These are phyloP conservation scores for Conger conger DNA, from an alignment of 2,113 vertebrate genomes.

Conservation along the genomic window DNA sequence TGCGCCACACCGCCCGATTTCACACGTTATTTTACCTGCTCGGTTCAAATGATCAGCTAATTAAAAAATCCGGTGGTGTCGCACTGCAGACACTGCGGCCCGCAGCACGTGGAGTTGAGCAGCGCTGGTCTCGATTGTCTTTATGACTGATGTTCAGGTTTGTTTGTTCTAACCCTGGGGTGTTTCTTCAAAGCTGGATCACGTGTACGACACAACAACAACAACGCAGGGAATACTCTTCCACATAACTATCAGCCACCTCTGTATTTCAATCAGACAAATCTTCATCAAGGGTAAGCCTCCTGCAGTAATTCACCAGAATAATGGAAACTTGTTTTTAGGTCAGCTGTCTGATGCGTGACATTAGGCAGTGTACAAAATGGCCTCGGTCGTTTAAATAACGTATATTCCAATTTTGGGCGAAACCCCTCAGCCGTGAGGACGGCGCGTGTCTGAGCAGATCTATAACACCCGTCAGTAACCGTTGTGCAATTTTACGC, in stretches of 20 bases:
- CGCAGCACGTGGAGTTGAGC: too few relatives aligned
- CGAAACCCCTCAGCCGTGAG: conserved; percentile 22
- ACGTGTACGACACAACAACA: neutral
- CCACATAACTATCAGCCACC: neutral
- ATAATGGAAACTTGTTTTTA: neutral
- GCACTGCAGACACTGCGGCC: too few relatives aligned
- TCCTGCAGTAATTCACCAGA: neutral
- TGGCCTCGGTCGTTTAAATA: neutral
- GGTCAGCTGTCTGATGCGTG: neutral
- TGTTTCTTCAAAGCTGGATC: too few relatives aligned
- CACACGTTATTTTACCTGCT: too few relatives aligned
- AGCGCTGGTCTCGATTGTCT: too few relatives aligned
- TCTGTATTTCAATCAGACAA: neutral
- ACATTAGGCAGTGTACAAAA: neutral
- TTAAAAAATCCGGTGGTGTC: too few relatives aligned
- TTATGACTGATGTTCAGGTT: neutral
- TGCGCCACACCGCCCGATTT: too few relatives aligned
- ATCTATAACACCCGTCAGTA: conserved; percentile 48
- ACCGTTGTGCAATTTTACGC: conserved; percentile 55
- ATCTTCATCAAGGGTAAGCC: neutral
- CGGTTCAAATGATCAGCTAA: too few relatives aligned
- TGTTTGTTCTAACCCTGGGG: neutral
- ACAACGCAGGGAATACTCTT: neutral
- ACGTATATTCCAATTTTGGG: neutral
- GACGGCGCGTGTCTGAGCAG: conserved; percentile 31